These are phyloP conservation scores for Zele albiditarsus DNA, from an alignment of 2,888 invertebrate species.

Conservation along the genomic window DNA sequence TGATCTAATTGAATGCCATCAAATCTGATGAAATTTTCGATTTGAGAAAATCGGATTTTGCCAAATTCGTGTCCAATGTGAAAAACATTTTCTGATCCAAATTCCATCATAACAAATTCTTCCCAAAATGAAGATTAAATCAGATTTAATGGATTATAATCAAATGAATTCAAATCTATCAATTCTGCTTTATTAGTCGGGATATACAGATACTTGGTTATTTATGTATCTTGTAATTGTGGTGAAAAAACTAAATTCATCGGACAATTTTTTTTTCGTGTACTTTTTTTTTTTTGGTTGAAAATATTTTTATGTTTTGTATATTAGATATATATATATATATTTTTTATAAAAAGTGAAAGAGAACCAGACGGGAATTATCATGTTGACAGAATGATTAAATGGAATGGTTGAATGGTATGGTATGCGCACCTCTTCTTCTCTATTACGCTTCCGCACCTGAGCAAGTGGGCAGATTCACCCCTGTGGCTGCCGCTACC, in stretches of 20 bases:
- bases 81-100: too few species aligned
- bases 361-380: slow-evolving; percentile 39
- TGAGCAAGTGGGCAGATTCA: slow-evolving; percentile 78
- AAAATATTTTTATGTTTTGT: slow-evolving; percentile 47
- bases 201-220: neutral
- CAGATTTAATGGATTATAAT: too few species aligned
- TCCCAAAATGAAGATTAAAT: too few species aligned
- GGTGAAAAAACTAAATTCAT: neutral
- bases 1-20: slow-evolving; percentile 2
- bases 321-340: neutral
- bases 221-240: neutral
- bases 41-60: too few species aligned
- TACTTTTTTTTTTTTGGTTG: too few species aligned
- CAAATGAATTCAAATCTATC: too few species aligned
- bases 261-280: neutral
- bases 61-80: too few species aligned
- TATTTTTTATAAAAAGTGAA: slow-evolving; percentile 42
- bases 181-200: neutral
- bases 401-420: slow-evolving; percentile 64
- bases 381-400: slow-evolving; percentile 45
- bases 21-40: too few species aligned
- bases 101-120: too few species aligned
- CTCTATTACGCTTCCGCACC: slow-evolving; percentile 78
- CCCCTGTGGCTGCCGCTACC: slow-evolving; percentile 68
- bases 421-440: slow-evolving; percentile 73